Percentiles rank a stretch among this genome's conserved stretches.
Evolutionary conservation across 2,797 vertebrate genomes (phyloP).

Genomic region (Siniperca undulata): DNA sequence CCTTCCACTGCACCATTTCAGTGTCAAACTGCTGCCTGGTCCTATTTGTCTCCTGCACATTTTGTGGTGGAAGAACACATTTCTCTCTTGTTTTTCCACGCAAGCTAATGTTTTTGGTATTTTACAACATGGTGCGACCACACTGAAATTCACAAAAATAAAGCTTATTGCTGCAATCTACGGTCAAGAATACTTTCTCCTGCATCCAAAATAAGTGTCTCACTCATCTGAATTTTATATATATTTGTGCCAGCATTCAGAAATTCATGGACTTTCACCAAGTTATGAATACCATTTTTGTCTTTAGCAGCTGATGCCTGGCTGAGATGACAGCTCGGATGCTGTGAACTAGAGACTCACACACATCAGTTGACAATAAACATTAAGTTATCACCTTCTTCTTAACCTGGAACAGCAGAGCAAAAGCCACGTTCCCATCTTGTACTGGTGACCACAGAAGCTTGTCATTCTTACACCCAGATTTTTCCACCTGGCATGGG

Average conservation of each 20-base stretch:
- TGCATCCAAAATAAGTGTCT: slow-evolving; percentile 30
- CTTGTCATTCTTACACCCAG: neutral
- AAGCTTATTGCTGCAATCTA: neutral
- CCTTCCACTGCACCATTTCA: slow-evolving; percentile 6
- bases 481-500: neutral
- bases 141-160: neutral
- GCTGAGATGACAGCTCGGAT: slow-evolving; percentile 1
- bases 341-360: slow-evolving; percentile 4
- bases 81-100: neutral
- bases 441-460: neutral
- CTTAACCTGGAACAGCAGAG: neutral
- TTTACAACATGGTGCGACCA: slow-evolving; percentile 11
- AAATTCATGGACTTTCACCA: slow-evolving; percentile 31
- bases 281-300: slow-evolving; percentile 31
- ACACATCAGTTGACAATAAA: slow-evolving; percentile 3
- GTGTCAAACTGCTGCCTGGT: slow-evolving; percentile 34
- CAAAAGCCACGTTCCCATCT: neutral
- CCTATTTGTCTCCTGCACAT: slow-evolving; percentile 23
- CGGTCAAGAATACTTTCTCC: slow-evolving; percentile 8
- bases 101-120: slow-evolving; percentile 9
- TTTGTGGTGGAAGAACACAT: slow-evolving; percentile 10
- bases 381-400: slow-evolving; percentile 10
- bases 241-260: slow-evolving; percentile 29
- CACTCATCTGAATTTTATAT: slow-evolving; percentile 33
- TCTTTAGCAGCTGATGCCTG: slow-evolving; percentile 38